A percentile compares a stretch with the other conserved stretches of the same genome.
Conservation (phyloP, 1,140 invertebrate genomes). For the Drosophila ananassae region DNA sequence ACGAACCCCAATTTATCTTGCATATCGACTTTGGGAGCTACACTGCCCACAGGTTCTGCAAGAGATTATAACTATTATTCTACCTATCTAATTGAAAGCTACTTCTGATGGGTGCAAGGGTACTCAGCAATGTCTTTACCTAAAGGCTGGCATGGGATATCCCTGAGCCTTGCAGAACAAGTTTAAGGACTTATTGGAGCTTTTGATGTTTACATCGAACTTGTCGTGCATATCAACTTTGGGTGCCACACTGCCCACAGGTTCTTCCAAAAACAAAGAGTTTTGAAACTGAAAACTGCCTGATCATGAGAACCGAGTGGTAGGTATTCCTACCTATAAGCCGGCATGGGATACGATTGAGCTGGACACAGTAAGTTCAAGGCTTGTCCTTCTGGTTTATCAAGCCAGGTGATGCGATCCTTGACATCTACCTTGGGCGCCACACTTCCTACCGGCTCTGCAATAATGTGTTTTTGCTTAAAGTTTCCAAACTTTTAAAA, state of each 20-base stretch:
- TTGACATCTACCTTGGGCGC: constrained; percentile 87
- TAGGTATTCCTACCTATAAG: constrained; percentile 85
- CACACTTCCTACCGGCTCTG: constrained; percentile 86
- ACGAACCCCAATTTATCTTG: constrained; percentile 62
- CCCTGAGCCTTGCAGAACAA: constrained; percentile 87
- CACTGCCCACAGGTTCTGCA: constrained; percentile 89
- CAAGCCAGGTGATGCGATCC: constrained; percentile 86
- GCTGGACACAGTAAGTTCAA: constrained; percentile 86
- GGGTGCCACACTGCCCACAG: constrained; percentile 88
- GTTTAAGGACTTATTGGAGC: constrained; percentile 50
- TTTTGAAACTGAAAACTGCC: constrained; percentile 49
- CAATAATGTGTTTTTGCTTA: constrained; percentile 12
- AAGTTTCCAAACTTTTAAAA: no score
- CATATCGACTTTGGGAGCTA: constrained; percentile 87
- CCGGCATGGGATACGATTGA: constrained; percentile 88
- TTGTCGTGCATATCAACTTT: constrained; percentile 86
- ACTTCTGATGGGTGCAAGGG: background rate
- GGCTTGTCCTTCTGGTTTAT: constrained; percentile 83
- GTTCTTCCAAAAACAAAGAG: constrained; percentile 85
- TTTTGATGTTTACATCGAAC: constrained; percentile 53
- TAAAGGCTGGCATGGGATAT: constrained; percentile 88
- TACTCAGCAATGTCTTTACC: constrained; percentile 84
- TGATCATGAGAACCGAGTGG: constrained; percentile 73
- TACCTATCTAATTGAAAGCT: background rate
- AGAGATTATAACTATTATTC: constrained; percentile 3